Conservation (phyloP, 2,113 vertebrate genomes). For the Nycticryphes semicollaris region DNA sequence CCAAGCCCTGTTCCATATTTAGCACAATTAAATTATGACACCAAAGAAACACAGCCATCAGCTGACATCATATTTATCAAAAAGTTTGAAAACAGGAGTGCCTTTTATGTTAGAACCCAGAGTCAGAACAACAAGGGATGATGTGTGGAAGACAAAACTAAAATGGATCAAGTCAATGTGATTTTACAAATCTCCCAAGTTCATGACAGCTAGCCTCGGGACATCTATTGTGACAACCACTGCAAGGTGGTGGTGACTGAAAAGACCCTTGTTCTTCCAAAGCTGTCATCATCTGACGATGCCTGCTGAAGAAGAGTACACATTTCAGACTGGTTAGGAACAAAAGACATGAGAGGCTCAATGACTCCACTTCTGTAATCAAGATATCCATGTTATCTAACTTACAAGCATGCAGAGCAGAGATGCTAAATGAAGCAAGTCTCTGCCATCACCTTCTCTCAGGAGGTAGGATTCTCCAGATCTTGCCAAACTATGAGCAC, state of each 20-base stretch:
- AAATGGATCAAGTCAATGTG: background rate
- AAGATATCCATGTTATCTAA: background rate
- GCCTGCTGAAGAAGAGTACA: background rate
- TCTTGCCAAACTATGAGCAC: background rate
- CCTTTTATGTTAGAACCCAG: background rate
- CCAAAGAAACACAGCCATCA: background rate
- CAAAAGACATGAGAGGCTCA: background rate
- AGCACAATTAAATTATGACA: background rate
- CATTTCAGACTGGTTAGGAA: background rate
- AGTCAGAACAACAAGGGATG: background rate
- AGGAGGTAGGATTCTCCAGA: background rate
- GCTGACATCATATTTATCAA: background rate
- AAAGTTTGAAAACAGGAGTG: background rate
- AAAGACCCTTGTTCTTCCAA: background rate
- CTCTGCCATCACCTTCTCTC: background rate
- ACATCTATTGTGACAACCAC: background rate
- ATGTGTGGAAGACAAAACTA: background rate
- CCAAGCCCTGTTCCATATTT: background rate
- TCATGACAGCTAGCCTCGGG: background rate
- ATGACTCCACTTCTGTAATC: background rate
- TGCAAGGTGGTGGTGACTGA: background rate
- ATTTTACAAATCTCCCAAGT: background rate
- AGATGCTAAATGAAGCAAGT: background rate
- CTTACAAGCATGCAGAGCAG: background rate
- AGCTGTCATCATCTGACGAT: background rate